A percentile compares a stretch with the other conserved stretches of the same genome.
Evolutionary conservation across 2,888 invertebrate genomes (phyloP).

Genomic region (Dynastes grantii): DNA sequence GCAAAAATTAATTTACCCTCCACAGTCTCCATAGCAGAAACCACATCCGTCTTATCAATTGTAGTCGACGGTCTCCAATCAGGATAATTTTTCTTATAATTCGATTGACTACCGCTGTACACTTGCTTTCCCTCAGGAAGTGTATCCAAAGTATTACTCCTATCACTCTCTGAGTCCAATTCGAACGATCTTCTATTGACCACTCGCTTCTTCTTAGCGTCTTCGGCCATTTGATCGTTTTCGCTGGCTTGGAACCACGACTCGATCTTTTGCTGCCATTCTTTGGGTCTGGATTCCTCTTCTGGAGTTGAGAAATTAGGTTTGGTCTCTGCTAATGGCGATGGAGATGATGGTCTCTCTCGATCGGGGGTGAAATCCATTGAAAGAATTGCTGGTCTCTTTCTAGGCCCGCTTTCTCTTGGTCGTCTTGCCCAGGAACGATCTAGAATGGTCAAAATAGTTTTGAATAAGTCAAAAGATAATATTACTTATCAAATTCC

Average conservation of each 20-base stretch:
- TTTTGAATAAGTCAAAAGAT: too few species aligned
- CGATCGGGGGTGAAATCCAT: constrained; percentile 83
- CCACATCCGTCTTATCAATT: constrained; percentile 87
- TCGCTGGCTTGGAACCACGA: constrained; percentile 93
- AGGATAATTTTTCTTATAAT: constrained; percentile 78
- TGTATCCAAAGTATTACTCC: constrained; percentile 80
- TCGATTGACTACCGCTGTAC: constrained; percentile 69
- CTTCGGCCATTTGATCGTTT: constrained; percentile 83
- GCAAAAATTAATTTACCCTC: constrained; percentile 75
- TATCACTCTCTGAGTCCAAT: constrained; percentile 90
- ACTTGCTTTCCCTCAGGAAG: constrained; percentile 81
- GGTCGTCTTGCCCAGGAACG: constrained; percentile 91
- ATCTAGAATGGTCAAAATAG: constrained; percentile 73
- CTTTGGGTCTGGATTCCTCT: constrained; percentile 76
- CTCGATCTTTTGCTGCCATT: constrained; percentile 93
- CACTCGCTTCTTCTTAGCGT: constrained; percentile 78
- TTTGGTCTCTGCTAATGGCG: constrained; percentile 75
- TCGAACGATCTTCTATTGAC: constrained; percentile 86
- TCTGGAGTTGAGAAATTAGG: constrained; percentile 74
- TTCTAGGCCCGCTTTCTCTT: constrained; percentile 80
- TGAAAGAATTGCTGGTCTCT: constrained; percentile 84
- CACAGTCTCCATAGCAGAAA: constrained; percentile 88
- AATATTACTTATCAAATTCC: too few species aligned
- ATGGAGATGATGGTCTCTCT: constrained; percentile 82
- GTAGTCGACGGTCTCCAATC: constrained; percentile 88